Evolutionary conservation across 2,888 invertebrate genomes (phyloP), one percentile per base, ranked within the genome.

Genomic region (Drosophila yooni): DNA sequence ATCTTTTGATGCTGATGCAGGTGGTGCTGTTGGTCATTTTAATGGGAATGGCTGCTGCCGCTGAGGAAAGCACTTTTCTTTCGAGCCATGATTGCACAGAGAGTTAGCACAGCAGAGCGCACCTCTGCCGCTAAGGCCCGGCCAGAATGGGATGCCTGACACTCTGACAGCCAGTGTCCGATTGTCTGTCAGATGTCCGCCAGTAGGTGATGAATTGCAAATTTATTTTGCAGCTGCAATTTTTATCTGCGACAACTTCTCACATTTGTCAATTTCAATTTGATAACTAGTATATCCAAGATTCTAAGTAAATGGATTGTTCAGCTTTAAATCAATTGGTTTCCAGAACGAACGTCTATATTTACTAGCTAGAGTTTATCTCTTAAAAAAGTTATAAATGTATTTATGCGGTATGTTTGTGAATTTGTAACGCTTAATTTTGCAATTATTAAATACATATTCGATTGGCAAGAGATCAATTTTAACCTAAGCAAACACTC

Each of bases 41-140:
- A 79, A 86, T 83, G 72, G 76, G 79, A 77, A 86, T 83, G 70
- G 76, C 73, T 46, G 58, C 40, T 43, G 43, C 51, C 53, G 59
- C 53, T 75, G 38, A 40, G 78, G 52, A 57, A 69, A 70, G 78
- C 76, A 66, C 66, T 69, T 72, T 74, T 67, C 75, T 61, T 77
- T 69, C 61, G 57, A 52, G 62, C 70, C 66, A 70, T 74, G 73
- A 77, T 77, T 77, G 57, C 74, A 51, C 51, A 48, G 34, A 18
- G 29, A 38, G 3, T 53, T 27, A 33, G 18, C 25, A 40, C 33
- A 40, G 21, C 34, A 29, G 25, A 53, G 57, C 50, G n/a, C 21
- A 31, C 60, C 18, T 60, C 51, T 57, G 51, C 52, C 73, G 21
- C 69, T 66, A 66, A 77, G 78, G 57, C 62, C 48, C 65, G 31